Evolutionary conservation across 2,888 invertebrate species (phyloP).

Genomic region (Disparrhopalites patrizii): DNA sequence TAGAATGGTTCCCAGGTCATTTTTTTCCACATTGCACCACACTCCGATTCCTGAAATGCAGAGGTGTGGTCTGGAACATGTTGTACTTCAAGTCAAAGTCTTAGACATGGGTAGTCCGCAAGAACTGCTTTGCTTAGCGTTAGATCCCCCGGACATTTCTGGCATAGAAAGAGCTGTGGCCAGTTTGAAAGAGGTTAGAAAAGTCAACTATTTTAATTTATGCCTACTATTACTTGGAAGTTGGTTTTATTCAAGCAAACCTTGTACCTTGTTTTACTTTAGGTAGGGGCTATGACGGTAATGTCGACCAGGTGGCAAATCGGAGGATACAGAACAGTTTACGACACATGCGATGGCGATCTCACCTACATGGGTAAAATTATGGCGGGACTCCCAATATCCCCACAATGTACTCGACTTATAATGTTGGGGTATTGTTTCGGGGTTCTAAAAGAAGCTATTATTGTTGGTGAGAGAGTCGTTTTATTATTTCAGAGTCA

Average conservation of each 20-base stretch:
- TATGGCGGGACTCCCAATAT: conserved; percentile 76
- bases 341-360: conserved; percentile 68
- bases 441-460: conserved; percentile 76
- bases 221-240: neutral
- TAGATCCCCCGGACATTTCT: conserved; percentile 78
- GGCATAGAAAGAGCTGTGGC: conserved; percentile 78
- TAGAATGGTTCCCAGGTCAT: conserved; percentile 65
- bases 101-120: conserved; percentile 76
- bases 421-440: conserved; percentile 82
- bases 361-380: conserved; percentile 79
- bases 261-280: neutral
- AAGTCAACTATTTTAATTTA: conserved; percentile 29
- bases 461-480: conserved; percentile 71
- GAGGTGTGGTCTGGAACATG: conserved; percentile 72
- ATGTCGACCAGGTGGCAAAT: conserved; percentile 15
- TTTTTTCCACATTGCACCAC: conserved; percentile 50
- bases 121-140: conserved; percentile 67
- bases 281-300: conserved; percentile 39
- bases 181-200: conserved; percentile 75
- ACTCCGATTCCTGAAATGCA: conserved; percentile 70
- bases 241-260: neutral
- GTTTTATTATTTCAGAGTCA: too few relatives aligned
- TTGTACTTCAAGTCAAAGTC: conserved; percentile 77
- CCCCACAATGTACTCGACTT: conserved; percentile 73
- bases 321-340: too few relatives aligned